Percentiles rank a stretch among this genome's conserved stretches.
Evolutionary conservation across 2,888 invertebrate genomes (phyloP).

Genomic region (Ectobius pallidus): DNA sequence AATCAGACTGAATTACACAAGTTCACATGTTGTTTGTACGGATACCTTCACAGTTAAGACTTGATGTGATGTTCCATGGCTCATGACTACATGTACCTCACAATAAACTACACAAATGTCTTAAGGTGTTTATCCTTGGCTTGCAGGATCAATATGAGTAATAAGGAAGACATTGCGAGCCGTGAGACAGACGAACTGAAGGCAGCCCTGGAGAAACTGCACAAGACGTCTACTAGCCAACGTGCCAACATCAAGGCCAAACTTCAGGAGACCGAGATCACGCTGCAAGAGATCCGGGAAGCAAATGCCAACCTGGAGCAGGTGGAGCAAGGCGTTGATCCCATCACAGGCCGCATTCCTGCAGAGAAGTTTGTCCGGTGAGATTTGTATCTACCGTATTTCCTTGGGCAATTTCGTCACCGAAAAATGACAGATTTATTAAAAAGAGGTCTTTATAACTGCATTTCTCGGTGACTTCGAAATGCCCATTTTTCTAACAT

Average conservation of each 20-base stretch:
- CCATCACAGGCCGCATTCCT: slow-evolving; percentile 65
- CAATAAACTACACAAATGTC: too few species aligned
- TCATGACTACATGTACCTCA: too few species aligned
- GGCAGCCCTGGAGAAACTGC: slow-evolving; percentile 51
- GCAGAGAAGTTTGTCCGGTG: slow-evolving; percentile 62
- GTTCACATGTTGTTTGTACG: too few species aligned
- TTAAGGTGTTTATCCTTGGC: too few species aligned
- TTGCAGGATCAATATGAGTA: slow-evolving; percentile 57
- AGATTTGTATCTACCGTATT: background rate
- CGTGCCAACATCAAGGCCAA: slow-evolving; percentile 59
- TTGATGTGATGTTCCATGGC: too few species aligned
- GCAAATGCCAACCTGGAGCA: slow-evolving; percentile 46
- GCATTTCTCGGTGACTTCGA: too few species aligned
- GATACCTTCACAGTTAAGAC: too few species aligned
- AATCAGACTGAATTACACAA: too few species aligned
- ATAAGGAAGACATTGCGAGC: slow-evolving; percentile 59
- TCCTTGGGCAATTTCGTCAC: background rate
- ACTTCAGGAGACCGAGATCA: slow-evolving; percentile 62
- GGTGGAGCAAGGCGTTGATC: slow-evolving; percentile 55
- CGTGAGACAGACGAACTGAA: slow-evolving; percentile 58
- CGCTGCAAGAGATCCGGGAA: slow-evolving; percentile 59
- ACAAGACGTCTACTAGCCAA: slow-evolving; percentile 53
- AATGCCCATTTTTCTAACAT: too few species aligned
- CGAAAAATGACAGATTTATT: too few species aligned
- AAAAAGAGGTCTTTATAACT: too few species aligned